Conservation (phyloP, 2,888 invertebrate genomes). For the Neria commutata region DNA sequence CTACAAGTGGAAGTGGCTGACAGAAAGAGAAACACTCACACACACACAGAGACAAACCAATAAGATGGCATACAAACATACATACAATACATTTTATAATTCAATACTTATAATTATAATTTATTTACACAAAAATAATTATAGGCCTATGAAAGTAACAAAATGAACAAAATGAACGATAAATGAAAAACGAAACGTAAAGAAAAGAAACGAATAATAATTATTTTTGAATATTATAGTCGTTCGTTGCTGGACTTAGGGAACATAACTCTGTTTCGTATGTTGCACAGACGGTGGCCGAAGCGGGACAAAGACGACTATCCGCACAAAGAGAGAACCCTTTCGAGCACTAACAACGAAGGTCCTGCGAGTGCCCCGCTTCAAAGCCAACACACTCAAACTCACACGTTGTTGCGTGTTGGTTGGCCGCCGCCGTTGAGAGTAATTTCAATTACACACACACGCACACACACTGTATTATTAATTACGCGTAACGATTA, state of each 20-base stretch:
- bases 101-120: slow-evolving; percentile 42
- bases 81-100: too few species aligned
- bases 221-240: too few species aligned
- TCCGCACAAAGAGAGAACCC: neutral
- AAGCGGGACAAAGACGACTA: neutral
- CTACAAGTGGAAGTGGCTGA: too few species aligned
- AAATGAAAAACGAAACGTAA: neutral
- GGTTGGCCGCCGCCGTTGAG: too few species aligned
- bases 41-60: slow-evolving; percentile 45
- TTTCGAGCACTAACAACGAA: neutral
- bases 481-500: neutral
- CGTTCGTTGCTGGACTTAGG: slow-evolving; percentile 20
- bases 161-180: neutral
- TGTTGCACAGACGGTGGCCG: too few species aligned
- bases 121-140: slow-evolving; percentile 35
- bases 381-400: neutral
- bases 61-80: slow-evolving; percentile 49
- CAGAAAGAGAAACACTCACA: slow-evolving; percentile 6
- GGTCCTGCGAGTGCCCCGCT: too few species aligned
- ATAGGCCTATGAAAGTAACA: slow-evolving; percentile 17
- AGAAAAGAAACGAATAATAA: neutral
- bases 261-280: neutral
- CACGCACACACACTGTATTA: neutral
- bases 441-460: too few species aligned
- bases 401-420: too few species aligned